Evolutionary conservation across 1,140 invertebrate genomes (phyloP).

Genomic region (Cydia splendana): DNA sequence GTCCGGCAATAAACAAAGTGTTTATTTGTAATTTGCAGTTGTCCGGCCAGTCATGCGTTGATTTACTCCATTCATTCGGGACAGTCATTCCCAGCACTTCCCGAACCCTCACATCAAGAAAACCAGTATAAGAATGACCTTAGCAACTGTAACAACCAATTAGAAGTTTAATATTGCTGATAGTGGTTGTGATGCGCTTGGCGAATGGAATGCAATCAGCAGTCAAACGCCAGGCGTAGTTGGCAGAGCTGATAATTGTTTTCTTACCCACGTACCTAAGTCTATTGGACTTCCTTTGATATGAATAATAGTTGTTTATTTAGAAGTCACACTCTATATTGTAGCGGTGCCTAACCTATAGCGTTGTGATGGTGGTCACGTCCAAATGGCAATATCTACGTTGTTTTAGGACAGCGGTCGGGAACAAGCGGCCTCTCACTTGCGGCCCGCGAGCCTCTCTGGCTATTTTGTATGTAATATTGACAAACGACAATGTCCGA

Average conservation of each 20-base stretch:
- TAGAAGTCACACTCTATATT: background rate
- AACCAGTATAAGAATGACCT: constrained; percentile 1
- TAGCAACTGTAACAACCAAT: background rate
- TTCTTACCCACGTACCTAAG: background rate
- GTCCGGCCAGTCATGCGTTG: background rate
- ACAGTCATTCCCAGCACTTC: background rate
- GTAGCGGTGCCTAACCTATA: background rate
- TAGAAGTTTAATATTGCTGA: background rate
- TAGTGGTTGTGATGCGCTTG: background rate
- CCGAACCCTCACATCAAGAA: background rate
- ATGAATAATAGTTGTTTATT: background rate
- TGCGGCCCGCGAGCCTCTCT: too few relatives aligned
- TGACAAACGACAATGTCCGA: too few relatives aligned
- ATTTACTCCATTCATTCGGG: background rate
- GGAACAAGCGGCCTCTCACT: too few relatives aligned
- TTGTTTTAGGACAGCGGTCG: too few relatives aligned
- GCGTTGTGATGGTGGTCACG: background rate
- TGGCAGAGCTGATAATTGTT: constrained; percentile 13
- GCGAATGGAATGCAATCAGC: background rate
- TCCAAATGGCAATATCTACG: too few relatives aligned
- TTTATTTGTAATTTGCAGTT: constrained; percentile 11
- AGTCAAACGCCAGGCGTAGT: constrained; percentile 5
- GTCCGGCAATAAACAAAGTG: background rate
- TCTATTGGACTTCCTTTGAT: background rate
- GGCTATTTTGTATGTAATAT: too few relatives aligned